Evolutionary conservation across 2,888 invertebrate genomes (phyloP), one percentile per base, ranked within the genome.

Genomic region (Danaus chrysippus): DNA sequence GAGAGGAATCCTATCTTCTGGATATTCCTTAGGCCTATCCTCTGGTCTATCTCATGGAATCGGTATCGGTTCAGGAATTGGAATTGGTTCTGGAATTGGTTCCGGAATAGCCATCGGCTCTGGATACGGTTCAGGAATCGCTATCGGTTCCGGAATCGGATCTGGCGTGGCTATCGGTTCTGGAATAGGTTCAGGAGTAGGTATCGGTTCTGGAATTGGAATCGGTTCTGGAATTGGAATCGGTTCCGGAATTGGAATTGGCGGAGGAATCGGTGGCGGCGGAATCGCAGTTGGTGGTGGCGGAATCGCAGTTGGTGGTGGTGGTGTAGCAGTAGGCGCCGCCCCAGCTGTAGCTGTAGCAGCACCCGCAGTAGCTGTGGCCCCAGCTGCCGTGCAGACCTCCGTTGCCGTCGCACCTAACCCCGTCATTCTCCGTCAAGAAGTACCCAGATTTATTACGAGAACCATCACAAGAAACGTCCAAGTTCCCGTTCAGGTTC

Each of bases 391-490:
- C 41, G 86, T 86, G 10, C 86, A 86, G 68, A 86, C 87, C 8
- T 83, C 89, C 10, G 84, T 88, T 9, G 76, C 84, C 15, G 71
- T 90, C 1, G 82, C 84, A 67, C 90, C 90, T 0, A 90, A 90
- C 70, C 91, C 90, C 6, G 88, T 90, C 11, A 83, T 90, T 41
- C 73, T 90, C 3, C 78, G 90, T 5, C 89, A 90, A 70, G 91
- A 91, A 74, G 82, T 90, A 1, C 89, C 90, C 0, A 81, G 88
- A 56, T 89, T 75, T 67, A 86, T 91, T 61, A 89, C 89, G 1
- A 82, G 90, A 61, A 91, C 91, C 0, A 85, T 91, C 61, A 91
- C 91, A 0, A 79, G 85, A 43, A 78, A 89, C 64, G 83, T 90
- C 0, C 89, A 88, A 74, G 83, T 88, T 1, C 86, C 89, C 1